Evolutionary conservation across 2,797 vertebrate genomes (phyloP).

Genomic region (Alosa sapidissima): DNA sequence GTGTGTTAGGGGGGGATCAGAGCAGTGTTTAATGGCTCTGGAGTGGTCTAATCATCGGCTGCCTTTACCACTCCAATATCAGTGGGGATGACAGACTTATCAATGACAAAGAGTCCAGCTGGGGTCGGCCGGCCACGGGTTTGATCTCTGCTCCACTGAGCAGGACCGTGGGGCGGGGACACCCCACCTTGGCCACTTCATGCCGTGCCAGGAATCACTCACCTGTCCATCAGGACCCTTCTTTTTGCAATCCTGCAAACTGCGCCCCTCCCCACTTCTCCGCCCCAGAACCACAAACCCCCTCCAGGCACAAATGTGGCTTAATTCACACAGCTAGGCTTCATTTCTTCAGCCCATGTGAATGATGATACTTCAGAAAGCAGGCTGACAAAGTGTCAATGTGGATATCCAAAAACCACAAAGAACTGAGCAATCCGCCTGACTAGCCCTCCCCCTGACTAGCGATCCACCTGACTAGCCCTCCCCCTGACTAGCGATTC

Average conservation of each 20-base stretch:
- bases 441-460: too few species aligned
- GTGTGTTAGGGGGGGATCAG: slow-evolving; percentile 84
- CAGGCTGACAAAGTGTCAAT: slow-evolving; percentile 53
- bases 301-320: slow-evolving; percentile 61
- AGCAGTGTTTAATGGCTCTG: slow-evolving; percentile 91
- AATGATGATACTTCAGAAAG: slow-evolving; percentile 68
- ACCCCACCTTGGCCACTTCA: slow-evolving; percentile 78
- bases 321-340: slow-evolving; percentile 81
- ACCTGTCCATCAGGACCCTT: slow-evolving; percentile 48
- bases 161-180: slow-evolving; percentile 80
- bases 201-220: slow-evolving; percentile 70
- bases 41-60: slow-evolving; percentile 90
- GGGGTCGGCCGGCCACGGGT: slow-evolving; percentile 82
- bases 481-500: too few species aligned
- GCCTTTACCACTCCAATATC: slow-evolving; percentile 93
- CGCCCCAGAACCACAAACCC: slow-evolving; percentile 50
- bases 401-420: slow-evolving; percentile 29
- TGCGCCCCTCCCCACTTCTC: slow-evolving; percentile 42
- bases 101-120: slow-evolving; percentile 87
- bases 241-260: slow-evolving; percentile 63
- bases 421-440: too few species aligned
- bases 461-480: too few species aligned
- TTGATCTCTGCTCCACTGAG: slow-evolving; percentile 89
- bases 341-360: slow-evolving; percentile 79
- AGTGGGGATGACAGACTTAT: slow-evolving; percentile 94